phyloP scores from a whole-genome alignment of 2,888 invertebrate genomes.

The Dynastes maya region DNA sequence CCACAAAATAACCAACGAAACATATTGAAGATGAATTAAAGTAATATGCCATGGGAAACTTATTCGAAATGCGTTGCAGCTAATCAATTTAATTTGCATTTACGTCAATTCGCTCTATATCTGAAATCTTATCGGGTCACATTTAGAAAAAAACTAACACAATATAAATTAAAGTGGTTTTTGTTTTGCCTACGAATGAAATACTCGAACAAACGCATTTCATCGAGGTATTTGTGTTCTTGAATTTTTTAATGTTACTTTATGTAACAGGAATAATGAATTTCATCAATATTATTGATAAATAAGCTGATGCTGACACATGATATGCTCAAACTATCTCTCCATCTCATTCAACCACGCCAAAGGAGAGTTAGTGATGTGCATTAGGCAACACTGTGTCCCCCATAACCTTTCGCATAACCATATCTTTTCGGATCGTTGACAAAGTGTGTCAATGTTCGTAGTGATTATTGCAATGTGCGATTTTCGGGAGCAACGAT shows the following conservation, averaged over 20 bases:
- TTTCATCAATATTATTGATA: no score
- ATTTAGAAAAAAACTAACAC: conserved; percentile 4
- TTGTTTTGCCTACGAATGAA: not conserved
- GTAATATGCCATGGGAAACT: not conserved
- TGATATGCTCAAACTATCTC: no score
- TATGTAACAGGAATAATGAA: no score
- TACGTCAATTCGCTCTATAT: conserved; percentile 24
- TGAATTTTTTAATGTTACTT: not conserved
- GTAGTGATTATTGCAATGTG: no score
- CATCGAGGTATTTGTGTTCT: not conserved
- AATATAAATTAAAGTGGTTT: not conserved
- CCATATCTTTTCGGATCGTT: no score
- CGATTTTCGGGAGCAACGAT: no score
- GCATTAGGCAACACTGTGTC: no score
- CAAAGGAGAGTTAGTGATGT: no score
- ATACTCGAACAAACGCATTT: not conserved
- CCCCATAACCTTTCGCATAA: no score
- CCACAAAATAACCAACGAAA: conserved; percentile 26
- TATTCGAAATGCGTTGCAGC: not conserved
- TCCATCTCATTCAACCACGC: no score
- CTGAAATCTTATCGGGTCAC: conserved; percentile 8
- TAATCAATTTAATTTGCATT: conserved; percentile 22
- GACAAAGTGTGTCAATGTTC: no score
- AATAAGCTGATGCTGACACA: no score
- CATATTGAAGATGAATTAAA: conserved; percentile 38